Evolutionary conservation across 2,888 invertebrate genomes (phyloP).

Genomic region (Coenonympha arcania): DNA sequence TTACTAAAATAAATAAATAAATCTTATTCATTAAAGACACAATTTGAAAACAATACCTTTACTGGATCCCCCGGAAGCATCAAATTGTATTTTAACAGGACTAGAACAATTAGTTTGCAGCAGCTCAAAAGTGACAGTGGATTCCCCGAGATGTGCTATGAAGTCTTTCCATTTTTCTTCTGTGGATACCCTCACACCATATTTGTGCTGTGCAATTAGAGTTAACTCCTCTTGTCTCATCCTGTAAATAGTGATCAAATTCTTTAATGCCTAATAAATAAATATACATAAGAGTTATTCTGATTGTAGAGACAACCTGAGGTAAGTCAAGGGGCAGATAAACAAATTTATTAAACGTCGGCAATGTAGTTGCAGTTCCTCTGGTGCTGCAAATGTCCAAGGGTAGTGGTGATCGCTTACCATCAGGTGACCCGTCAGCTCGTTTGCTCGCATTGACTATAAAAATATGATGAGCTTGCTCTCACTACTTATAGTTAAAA

Average conservation of each 20-base stretch:
- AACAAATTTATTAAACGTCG: too few relatives aligned
- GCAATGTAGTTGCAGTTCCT: too few relatives aligned
- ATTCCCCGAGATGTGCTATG: slow-evolving; percentile 76
- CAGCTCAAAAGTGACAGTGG: slow-evolving; percentile 79
- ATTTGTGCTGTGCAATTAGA: slow-evolving; percentile 79
- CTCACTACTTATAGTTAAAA: too few relatives aligned
- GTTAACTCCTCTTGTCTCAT: slow-evolving; percentile 77
- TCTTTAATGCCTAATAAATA: too few relatives aligned
- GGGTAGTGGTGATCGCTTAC: too few relatives aligned
- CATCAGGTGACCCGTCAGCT: too few relatives aligned
- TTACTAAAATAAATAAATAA: background rate
- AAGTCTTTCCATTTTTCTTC: slow-evolving; percentile 69
- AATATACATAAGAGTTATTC: too few relatives aligned
- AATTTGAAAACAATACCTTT: slow-evolving; percentile 59
- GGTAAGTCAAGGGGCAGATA: too few relatives aligned
- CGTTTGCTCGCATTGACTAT: too few relatives aligned
- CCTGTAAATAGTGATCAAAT: slow-evolving; percentile 59
- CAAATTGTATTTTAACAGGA: slow-evolving; percentile 71
- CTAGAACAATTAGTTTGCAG: slow-evolving; percentile 78
- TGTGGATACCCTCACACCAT: slow-evolving; percentile 71
- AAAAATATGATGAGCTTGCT: too few relatives aligned
- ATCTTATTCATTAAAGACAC: background rate
- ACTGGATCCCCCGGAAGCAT: slow-evolving; percentile 59
- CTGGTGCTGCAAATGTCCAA: too few relatives aligned
- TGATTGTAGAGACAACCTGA: too few relatives aligned